Conservation (phyloP, 2,888 invertebrate species). For the Trachelus troglodyta region DNA sequence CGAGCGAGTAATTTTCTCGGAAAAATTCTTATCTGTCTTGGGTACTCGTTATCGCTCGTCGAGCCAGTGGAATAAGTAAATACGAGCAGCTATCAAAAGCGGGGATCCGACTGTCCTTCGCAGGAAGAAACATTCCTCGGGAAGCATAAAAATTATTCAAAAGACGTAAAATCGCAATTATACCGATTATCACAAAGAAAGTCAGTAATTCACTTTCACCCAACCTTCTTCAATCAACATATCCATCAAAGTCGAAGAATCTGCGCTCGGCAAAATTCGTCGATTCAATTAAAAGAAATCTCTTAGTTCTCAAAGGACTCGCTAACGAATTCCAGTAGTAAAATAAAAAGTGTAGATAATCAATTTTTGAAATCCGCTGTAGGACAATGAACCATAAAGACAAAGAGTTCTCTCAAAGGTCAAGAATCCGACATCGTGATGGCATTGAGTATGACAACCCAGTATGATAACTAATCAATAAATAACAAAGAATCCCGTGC, state of each 20-base stretch:
- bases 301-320: neutral
- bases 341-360: neutral
- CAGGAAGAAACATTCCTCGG: neutral
- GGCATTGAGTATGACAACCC: neutral
- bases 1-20: slow-evolving; percentile 25
- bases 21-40: slow-evolving; percentile 26
- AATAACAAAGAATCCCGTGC: neutral
- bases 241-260: neutral
- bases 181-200: neutral
- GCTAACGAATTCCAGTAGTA: neutral
- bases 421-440: neutral
- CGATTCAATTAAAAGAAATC: neutral
- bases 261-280: neutral
- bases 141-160: slow-evolving; percentile 2
- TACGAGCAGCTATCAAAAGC: neutral
- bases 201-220: neutral
- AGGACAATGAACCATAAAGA: neutral
- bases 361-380: neutral
- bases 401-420: neutral
- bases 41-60: slow-evolving; percentile 5
- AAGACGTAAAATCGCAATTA: neutral
- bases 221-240: neutral
- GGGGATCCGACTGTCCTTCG: neutral
- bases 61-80: slow-evolving; percentile 19
- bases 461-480: neutral